Evolutionary conservation across 1,140 invertebrate genomes (phyloP).

Genomic region (Diprion similis): DNA sequence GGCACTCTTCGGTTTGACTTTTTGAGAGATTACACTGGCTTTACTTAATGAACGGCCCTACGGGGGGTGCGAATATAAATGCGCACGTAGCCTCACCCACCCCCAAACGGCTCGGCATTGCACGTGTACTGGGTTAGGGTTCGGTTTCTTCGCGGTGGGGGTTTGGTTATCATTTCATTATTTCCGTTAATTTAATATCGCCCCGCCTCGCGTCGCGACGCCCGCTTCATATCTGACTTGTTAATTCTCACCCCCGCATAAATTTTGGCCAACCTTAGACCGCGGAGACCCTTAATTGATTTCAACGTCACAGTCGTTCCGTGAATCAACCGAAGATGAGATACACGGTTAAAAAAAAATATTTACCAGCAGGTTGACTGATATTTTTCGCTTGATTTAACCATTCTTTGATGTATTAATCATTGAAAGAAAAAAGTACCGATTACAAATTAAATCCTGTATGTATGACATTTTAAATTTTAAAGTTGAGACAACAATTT

Average conservation of each 20-base stretch:
- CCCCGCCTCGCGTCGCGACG: slow-evolving; percentile 4
- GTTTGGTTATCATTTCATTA: slow-evolving; percentile 55
- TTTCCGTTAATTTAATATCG: slow-evolving; percentile 57
- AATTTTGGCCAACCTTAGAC: slow-evolving; percentile 44
- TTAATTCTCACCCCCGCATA: slow-evolving; percentile 60
- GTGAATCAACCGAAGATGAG: too few relatives aligned
- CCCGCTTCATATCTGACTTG: slow-evolving; percentile 56
- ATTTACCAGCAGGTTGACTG: too few relatives aligned
- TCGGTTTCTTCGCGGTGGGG: slow-evolving; percentile 2
- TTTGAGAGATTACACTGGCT: slow-evolving; percentile 38
- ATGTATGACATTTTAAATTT: too few relatives aligned
- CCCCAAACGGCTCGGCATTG: background rate
- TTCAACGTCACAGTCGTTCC: slow-evolving; percentile 32
- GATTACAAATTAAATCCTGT: too few relatives aligned
- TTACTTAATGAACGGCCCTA: slow-evolving; percentile 20
- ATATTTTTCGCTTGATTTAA: too few relatives aligned
- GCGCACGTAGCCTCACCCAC: background rate
- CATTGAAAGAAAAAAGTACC: too few relatives aligned
- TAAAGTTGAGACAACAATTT: too few relatives aligned
- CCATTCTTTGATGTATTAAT: too few relatives aligned
- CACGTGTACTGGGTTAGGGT: background rate
- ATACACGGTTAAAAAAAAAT: too few relatives aligned
- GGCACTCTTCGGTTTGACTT: slow-evolving; percentile 34
- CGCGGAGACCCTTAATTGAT: slow-evolving; percentile 57
- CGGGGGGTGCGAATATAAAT: background rate